Conservation (phyloP, 2,888 invertebrate genomes). For the Alentia gelatinosa region DNA sequence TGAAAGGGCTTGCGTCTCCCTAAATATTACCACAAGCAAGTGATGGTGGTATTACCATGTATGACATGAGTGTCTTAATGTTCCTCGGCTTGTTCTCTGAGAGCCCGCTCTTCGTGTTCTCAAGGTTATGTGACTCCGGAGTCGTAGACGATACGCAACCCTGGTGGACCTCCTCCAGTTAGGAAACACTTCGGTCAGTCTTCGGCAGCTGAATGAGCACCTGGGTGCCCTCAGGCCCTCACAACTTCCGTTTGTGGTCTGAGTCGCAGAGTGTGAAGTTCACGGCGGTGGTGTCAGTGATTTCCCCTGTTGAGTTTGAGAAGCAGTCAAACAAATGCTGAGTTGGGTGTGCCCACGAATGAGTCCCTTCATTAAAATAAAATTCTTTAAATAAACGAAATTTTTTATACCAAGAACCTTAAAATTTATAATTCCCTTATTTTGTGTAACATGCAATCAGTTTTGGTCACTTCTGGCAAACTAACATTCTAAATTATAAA, state of each 20-base stretch:
- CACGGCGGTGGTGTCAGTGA: not conserved
- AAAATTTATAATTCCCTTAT: not conserved
- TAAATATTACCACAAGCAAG: slow-evolving; percentile 24
- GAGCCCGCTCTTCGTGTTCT: not conserved
- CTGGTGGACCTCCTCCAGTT: not conserved
- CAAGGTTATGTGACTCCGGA: not conserved
- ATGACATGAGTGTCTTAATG: slow-evolving; percentile 44
- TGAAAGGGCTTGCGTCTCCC: not conserved
- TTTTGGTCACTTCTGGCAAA: too few relatives aligned
- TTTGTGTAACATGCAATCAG: not conserved
- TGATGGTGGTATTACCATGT: slow-evolving; percentile 33
- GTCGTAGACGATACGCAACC: not conserved
- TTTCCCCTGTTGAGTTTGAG: not conserved
- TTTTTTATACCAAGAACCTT: not conserved
- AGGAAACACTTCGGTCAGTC: not conserved
- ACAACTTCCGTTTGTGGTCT: not conserved
- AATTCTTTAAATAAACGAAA: not conserved
- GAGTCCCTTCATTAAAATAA: not conserved
- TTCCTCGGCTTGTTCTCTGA: slow-evolving; percentile 41
- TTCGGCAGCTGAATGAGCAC: not conserved
- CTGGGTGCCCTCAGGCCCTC: not conserved
- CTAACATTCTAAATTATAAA: not conserved
- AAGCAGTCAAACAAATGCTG: not conserved
- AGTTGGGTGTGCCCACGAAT: not conserved
- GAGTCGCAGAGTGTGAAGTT: slow-evolving; percentile 7